These are phyloP conservation scores for Crotophaga sulcirostris DNA, from an alignment of 2,113 vertebrate genomes.

Conservation along the genomic window DNA sequence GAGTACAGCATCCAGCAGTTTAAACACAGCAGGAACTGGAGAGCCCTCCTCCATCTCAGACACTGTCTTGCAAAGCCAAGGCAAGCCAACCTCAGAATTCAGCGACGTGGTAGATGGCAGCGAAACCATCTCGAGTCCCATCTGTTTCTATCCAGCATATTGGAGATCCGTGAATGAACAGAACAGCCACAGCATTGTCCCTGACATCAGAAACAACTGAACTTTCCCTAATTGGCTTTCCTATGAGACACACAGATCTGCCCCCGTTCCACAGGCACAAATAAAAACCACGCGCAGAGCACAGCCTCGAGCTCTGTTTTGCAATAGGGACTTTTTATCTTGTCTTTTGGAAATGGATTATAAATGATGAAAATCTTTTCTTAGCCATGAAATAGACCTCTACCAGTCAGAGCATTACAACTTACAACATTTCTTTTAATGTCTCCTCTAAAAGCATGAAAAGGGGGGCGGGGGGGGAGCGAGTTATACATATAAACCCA, in stretches of 20 bases:
- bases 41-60: neutral
- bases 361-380: neutral
- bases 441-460: neutral
- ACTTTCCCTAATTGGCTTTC: constrained; percentile 42
- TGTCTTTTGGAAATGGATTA: neutral
- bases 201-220: constrained; percentile 10
- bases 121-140: constrained; percentile 11
- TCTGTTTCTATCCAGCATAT: constrained; percentile 12
- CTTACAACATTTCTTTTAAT: neutral
- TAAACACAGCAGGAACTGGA: neutral
- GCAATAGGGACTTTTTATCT: neutral
- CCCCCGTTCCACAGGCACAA: constrained; percentile 4
- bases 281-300: neutral
- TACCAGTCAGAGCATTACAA: neutral
- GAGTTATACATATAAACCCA: neutral
- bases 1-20: neutral
- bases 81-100: neutral
- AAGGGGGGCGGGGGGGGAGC: rapidly evolving
- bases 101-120: neutral
- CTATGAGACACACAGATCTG: constrained; percentile 30
- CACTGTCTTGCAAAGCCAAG: neutral
- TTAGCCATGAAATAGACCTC: neutral
- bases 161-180: constrained; percentile 31
- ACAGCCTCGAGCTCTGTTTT: neutral
- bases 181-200: constrained; percentile 27